Base-by-base conservation (phyloP, 2,888 invertebrate genomes). In the Brachylomia viminalis region DNA sequence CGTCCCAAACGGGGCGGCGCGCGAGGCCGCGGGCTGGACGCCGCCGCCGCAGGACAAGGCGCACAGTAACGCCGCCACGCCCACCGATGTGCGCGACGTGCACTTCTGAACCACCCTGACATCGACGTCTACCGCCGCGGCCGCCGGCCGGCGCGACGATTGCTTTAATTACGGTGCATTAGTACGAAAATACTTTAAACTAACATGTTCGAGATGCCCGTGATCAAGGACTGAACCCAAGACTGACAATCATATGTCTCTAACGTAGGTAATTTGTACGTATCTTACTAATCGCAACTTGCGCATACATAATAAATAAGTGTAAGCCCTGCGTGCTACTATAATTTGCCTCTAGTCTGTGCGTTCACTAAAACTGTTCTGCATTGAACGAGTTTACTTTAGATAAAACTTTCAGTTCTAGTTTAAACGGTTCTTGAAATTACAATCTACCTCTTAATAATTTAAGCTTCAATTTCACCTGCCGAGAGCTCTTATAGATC, bases 41-140 rank as follows among this genome's bases (percentile, higher is more conserved):
- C 95, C 96, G 59, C 95, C 95, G 78, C 96, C 96, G 86, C 96
- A 93, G 88, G 96, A 96, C 95, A 97, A 97, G 93, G 97, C 97
- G 86, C 98, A 97, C 95, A 97, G 97, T 94, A 98, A 97, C 94
- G 98, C 98, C 87, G 97, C 98, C 87, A 98, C 98, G 73, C 98
- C 98, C 89, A 98, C 98, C 89, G 98, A 99, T 94, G 98, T 98
- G 89, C 97, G 98, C 89, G 98, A 98, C 94, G 97, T 98, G 86
- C 98, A 98, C 94, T 98, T 98, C 96, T 98, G 91, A 96, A 66
- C 87, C 72, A 59, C 74, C 81, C 71, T 61, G 56, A 77, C 78
- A 58, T 20, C 61, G 47, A 42, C 75, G 64, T 38, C 45, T 30
- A 62, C 42, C 33, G 45, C 74, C 27, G 77, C 49, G 17, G n/a